phyloP scores from a whole-genome alignment of 2,888 invertebrate genomes.

The Sminthurides aquaticus region DNA sequence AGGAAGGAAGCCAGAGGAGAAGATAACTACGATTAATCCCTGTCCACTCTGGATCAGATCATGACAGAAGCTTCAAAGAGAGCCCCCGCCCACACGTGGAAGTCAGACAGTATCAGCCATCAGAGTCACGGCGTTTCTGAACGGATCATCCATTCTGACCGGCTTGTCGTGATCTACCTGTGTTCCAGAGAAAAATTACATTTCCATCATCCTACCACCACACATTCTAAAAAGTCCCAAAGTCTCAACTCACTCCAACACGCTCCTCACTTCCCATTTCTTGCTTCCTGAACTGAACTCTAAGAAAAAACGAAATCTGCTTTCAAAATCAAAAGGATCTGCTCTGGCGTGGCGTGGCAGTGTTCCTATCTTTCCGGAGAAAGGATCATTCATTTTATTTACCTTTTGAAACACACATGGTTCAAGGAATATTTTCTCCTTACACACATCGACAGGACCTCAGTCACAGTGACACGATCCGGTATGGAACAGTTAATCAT shows the following conservation, averaged over 20 bases:
- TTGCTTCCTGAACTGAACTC: too few species aligned
- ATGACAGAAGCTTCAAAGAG: slow-evolving; percentile 28
- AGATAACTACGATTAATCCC: slow-evolving; percentile 26
- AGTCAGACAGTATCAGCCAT: slow-evolving; percentile 30
- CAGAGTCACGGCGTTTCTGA: slow-evolving; percentile 27
- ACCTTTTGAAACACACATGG: too few species aligned
- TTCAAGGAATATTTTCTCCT: too few species aligned
- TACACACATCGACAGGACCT: too few species aligned
- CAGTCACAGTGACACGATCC: too few species aligned
- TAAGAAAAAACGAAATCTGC: too few species aligned
- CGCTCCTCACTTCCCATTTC: background rate
- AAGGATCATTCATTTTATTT: too few species aligned
- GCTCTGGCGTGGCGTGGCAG: too few species aligned
- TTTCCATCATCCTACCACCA: background rate
- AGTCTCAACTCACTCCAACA: background rate
- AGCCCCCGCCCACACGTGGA: slow-evolving; percentile 31
- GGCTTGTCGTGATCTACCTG: slow-evolving; percentile 31
- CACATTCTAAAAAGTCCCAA: background rate
- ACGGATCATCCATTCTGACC: slow-evolving; percentile 21
- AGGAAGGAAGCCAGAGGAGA: slow-evolving; percentile 1
- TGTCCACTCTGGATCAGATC: slow-evolving; percentile 30
- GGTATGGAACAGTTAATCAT: too few species aligned
- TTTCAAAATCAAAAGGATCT: too few species aligned
- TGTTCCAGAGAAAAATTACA: slow-evolving; percentile 1
- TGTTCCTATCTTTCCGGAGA: too few species aligned